Evolutionary conservation across 2,113 vertebrate species (phyloP), one percentile per base, ranked within the genome.

Genomic region (Pterocles orientalis): DNA sequence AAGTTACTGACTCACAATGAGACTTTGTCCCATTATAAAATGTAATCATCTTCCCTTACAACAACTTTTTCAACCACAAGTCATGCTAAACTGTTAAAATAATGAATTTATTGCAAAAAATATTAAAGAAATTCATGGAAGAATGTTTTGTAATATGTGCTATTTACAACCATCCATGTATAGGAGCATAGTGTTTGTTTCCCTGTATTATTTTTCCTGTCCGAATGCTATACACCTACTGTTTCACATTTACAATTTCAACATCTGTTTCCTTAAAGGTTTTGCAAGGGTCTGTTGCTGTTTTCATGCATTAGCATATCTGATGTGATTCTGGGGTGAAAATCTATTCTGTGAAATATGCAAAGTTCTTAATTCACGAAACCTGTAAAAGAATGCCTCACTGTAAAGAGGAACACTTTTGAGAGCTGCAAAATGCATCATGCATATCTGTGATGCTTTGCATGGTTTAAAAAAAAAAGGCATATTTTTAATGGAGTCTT

Each of bases 1-100:
- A 97, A 98, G 98, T 98, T 98, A 94, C 97, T 97, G 97, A 85
- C 96, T 97, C 48, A 23, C 93, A 97, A 56, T 92, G 77, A 98
- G 96, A 81, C n/a, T 91, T 79, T 41, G 15, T 36, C 65, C 71
- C 14, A 17, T 36, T 86, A 21, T 21, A 58, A 64, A 73, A 77
- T 58, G 23, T 34, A 61, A 31, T 21, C n/a, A 60, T 57, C 68
- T 84, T 76, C 24, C 53, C 28, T 76, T 60, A 28, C 4, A 45
- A 56, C 18, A 72, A 10, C 18, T 62, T 70, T 77, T 92, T 76
- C 62, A 83, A 57, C 10, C 8, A 61, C 16, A 36, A 72, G 29
- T 64, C 29, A 41, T 11, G 12, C 36, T 58, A 73, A 58, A 9
- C 29, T 82, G 43, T 91, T 66, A 87, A 93, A 93, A 92, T 25